Conservation (phyloP, 2,113 vertebrate genomes). For the Ancistrus triradiatus region DNA sequence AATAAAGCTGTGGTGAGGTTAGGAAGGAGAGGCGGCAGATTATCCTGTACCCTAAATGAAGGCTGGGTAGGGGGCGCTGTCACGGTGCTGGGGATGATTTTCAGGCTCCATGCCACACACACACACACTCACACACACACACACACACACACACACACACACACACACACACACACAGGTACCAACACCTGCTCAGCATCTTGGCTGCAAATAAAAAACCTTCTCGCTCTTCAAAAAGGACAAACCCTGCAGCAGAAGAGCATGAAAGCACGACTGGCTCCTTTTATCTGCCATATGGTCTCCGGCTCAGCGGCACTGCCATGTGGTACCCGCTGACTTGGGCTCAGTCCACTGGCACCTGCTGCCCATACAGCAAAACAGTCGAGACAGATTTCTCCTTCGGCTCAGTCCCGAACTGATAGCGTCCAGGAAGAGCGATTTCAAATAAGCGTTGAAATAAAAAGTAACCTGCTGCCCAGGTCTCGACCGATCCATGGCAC, state of each 20-base stretch:
- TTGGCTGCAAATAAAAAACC: slow-evolving; percentile 34
- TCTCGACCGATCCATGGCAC: too few species aligned
- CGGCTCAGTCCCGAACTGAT: too few species aligned
- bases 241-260: slow-evolving; percentile 27
- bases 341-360: slow-evolving; percentile 35
- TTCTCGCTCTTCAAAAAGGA: slow-evolving; percentile 7
- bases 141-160: not conserved
- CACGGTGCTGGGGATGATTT: too few species aligned
- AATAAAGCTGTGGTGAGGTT: too few species aligned
- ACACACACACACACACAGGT: not conserved
- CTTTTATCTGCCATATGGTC: slow-evolving; percentile 33
- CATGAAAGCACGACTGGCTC: slow-evolving; percentile 2
- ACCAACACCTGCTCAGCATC: slow-evolving; percentile 11
- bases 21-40: too few species aligned
- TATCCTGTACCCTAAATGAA: too few species aligned
- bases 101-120: slow-evolving; percentile 6
- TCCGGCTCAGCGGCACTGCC: not conserved
- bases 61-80: too few species aligned
- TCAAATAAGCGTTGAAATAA: too few species aligned
- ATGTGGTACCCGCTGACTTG: slow-evolving; percentile 22
- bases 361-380: slow-evolving; percentile 33
- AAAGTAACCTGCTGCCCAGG: too few species aligned
- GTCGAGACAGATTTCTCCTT: too few species aligned
- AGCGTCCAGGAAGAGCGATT: too few species aligned
- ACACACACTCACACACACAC: slow-evolving; percentile 8